Evolutionary conservation across 2,113 vertebrate genomes (phyloP), one percentile per base, ranked within the genome.

Genomic region (Bostrychus sinensis): DNA sequence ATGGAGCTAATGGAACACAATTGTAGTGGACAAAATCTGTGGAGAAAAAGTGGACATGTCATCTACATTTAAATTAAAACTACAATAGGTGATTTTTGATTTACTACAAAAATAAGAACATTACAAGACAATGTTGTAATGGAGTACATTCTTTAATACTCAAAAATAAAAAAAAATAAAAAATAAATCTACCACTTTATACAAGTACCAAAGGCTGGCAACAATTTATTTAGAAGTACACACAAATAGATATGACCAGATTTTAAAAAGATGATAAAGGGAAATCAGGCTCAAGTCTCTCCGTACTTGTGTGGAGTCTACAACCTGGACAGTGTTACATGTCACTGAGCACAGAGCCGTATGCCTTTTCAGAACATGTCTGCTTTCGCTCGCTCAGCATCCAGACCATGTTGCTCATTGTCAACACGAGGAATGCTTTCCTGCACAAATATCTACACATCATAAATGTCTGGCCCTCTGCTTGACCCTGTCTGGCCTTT

Each of bases 401-500:
- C 69, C 70, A 84, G 82, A 72, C 84, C 43, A 71, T 55, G 58
- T 81, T 83, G 81, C 75, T 81, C 77, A 73, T 67, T 74, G 82
- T 87, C 86, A 86, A 81, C 66, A 85, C 61, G 64, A 77, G 70
- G 76, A 88, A 88, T 81, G 85, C 78, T 80, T 88, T 83, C 83
- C 81, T 78, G 83, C 80, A 78, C 83, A 88, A 89, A 89, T 87
- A 88, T 88, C 82, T 82, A 73, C 89, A 91, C 83, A 87, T 90
- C 87, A 87, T 90, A 91, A 91, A 92, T 70, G 81, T 88, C 90
- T 88, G 80, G 42, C 82, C 86, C 84, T 82, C 82, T 68, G 74
- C 57, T 72, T 82, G 87, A 90, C 90, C 88, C 85, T 62, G 78
- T 80, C 88, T 87, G 83, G 84, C 80, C 85, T 75, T 64, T 81